These are phyloP conservation scores for Augochlorella aurata DNA, from an alignment of 2,888 invertebrate species.

Conservation along the genomic window DNA sequence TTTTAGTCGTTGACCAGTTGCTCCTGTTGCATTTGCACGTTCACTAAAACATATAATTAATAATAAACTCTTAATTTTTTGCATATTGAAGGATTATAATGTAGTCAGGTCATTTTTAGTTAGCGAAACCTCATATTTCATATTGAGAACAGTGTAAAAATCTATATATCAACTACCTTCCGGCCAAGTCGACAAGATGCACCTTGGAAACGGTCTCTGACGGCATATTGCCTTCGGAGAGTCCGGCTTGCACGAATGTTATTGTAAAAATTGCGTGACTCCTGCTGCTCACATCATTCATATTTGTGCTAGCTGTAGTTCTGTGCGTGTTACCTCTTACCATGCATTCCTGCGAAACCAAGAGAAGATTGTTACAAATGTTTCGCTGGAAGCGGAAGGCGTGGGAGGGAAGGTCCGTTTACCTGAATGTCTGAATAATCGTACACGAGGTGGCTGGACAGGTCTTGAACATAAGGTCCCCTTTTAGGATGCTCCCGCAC, in stretches of 20 bases:
- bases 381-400: neutral
- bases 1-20: constrained; percentile 94
- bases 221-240: constrained; percentile 90
- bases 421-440: constrained; percentile 94
- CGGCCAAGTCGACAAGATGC: constrained; percentile 94
- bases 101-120: too few relatives aligned
- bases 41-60: constrained; percentile 84
- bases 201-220: constrained; percentile 95
- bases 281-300: constrained; percentile 95
- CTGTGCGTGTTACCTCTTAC: constrained; percentile 91
- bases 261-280: constrained; percentile 96
- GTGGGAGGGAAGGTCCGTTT: constrained; percentile 50
- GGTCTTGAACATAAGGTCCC: constrained; percentile 93
- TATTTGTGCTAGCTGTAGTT: constrained; percentile 94
- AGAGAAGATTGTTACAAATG: neutral
- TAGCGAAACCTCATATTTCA: too few relatives aligned
- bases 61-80: too few relatives aligned
- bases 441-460: constrained; percentile 92
- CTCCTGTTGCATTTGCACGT: constrained; percentile 93
- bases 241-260: constrained; percentile 93
- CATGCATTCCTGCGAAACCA: constrained; percentile 86
- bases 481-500: constrained; percentile 91
- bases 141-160: too few relatives aligned
- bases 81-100: too few relatives aligned
- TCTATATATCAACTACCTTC: constrained; percentile 84